Base-by-base conservation (phyloP, 2,888 invertebrate genomes). In the Dione vanillae region DNA sequence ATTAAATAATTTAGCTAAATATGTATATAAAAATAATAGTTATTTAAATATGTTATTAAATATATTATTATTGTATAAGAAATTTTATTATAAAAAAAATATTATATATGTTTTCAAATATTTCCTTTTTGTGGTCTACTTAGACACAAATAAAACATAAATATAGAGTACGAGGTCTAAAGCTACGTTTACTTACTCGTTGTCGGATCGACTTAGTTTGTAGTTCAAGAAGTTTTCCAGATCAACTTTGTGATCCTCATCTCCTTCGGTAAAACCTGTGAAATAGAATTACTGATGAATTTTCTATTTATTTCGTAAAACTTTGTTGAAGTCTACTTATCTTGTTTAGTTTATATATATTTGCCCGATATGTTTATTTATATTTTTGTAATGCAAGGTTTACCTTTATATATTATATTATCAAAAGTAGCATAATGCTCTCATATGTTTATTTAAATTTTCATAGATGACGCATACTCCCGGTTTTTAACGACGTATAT, bases 151-250 rank as follows among this genome's bases (percentile, higher is more conserved):
- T 41, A 58, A 49, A 54, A 56, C n/a, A 27, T 27, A 27, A 27
- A 72, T 54, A 65, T 49, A 67, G 52, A 20, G 27, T 0, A 16
- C 10, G 64, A 65, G 47, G 51, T 68, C 67, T 70, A 40, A 64
- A 74, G 68, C 49, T 66, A 77, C 72, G 78, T 81, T 79, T 79
- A 86, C 89, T 87, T 83, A 88, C 89, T 74, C 77, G 65, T 73
- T 75, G 43, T 76, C 77, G 71, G 80, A 77, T 73, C 79, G 78
- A 71, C 80, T 77, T 72, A 80, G 79, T 75, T 80, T 76, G 75
- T 85, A 86, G 74, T 83, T 80, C 70, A 85, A 72, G 67, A 83
- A 80, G 72, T 77, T 83, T 78, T 77, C 75, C 69, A 82, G 82
- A 64, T 78, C 73, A 71, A 78, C 67, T 65, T 78, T 70, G 41